Base-by-base conservation (phyloP, 2,888 invertebrate genomes). In the Yponomeuta plumbellus region DNA sequence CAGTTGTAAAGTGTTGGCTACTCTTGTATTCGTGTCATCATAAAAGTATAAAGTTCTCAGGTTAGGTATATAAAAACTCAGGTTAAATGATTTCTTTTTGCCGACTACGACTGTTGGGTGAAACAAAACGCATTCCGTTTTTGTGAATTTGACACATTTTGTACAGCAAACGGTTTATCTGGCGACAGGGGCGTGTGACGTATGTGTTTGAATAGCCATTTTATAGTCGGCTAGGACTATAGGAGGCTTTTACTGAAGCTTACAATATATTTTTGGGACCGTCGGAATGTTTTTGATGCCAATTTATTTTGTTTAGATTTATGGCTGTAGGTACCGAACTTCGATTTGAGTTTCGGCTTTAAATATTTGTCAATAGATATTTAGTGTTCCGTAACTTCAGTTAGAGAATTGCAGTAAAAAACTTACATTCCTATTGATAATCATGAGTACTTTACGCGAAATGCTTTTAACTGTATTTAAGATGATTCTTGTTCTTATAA, bases 241-340 rank as follows among this genome's bases (percentile, higher is more conserved):
- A 11, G 6, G 17, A 52, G 44, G 44, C 44, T 52, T 52, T 52
- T 17, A 17, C 44, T 52, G 44, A 52, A 52, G 44, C 44, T 52
- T 13, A 13, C 44, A 52, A 52, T 52, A 52, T 52, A 52, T 52
- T 52, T 52, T 52, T 52, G 5, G 44, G 44, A 52, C 17, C 17
- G 44, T 17, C 17, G 44, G 44, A 17, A 52, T 17, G 44, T 52
- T 52, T 52, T 17, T 17, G 44, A 52, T 17, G 13, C 3, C 44
- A 52, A 52, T 52, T 52, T 52, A 52, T 52, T 52, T 44, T 52
- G 17, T 52, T 52, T 44, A 26, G 44, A 44, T 44, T 52, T 52
- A 13, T 52, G 44, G 13, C 34, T 34, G 6, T 34, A 34, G 34
- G 34, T 5, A 34, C 34, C 1, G 34, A 8, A 10, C 8, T 8